Base-by-base conservation (phyloP, 2,888 invertebrate species). In the Metallyticus violacea region DNA sequence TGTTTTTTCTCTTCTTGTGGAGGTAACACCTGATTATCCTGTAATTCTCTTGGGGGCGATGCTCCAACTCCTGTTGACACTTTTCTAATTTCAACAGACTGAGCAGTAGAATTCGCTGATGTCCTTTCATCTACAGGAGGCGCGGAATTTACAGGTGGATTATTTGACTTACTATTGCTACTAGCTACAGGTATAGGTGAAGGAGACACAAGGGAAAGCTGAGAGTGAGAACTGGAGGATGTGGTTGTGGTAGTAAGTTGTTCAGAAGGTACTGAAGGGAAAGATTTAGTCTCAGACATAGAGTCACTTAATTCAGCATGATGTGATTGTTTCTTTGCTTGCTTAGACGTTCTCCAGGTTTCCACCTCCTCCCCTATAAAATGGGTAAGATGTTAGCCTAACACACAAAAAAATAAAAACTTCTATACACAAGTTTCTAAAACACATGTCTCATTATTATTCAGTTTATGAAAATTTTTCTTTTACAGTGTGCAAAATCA, bases 61-160 rank as follows among this genome's bases (percentile, higher is more conserved):
- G 94, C 93, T 1, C 95, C 95, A 89, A 94, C 94, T n/a, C 93
- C 94, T 2, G 94, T 95, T 0, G 95, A 94, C 85, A 92, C 92
- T 89, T 93, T 92, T 88, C 26, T 82, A 29, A 76, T 87, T n/a
- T 77, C 27, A 6, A 76, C 80, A 76, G 25, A 9, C 25, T 25
- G 79, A 15, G 79, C 40, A 26, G 40, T 15, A 7, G 82, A 81
- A 7, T 84, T 81, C 27, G 85, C 26, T 15, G 81, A 40, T 27
- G 79, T 86, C n/a, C 82, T 30, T 27, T 77, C 86, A 25, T 79
- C 77, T 25, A 84, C 79, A 26, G 87, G 76, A 22, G 81, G 81
- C 40, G 29, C 30, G 15, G 40, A 22, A 27, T 79, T 26, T 40
- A 22, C 28, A 28, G 76, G 77, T 22, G 77, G 79, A 26, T 81